Conservation (phyloP, 2,113 vertebrate species). For the Gasterosteus nipponicus region DNA sequence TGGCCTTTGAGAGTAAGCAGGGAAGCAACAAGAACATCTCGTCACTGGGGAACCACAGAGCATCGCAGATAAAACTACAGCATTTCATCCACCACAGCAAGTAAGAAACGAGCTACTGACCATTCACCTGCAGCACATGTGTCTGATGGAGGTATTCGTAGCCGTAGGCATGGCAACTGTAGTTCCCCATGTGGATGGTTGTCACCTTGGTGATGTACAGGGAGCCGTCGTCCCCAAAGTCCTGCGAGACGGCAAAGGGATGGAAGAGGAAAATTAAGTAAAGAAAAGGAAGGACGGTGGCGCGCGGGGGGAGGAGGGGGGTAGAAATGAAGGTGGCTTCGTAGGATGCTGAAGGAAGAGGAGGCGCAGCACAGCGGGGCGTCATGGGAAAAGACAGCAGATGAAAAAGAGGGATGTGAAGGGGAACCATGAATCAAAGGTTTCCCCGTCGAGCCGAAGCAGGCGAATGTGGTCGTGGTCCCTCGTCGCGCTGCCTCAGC, state of each 20-base stretch:
- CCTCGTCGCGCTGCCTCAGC: conserved; percentile 64
- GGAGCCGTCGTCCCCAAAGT: conserved; percentile 95
- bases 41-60: neutral
- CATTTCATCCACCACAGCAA: conserved; percentile 17
- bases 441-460: conserved; percentile 67
- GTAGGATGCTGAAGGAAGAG: conserved; percentile 45
- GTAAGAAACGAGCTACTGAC: conserved; percentile 89
- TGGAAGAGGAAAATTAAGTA: conserved; percentile 26
- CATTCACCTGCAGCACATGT: conserved; percentile 99
- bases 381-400: conserved; percentile 62
- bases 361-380: conserved; percentile 57
- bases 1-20: neutral
- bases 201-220: conserved; percentile 99
- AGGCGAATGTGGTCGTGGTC: conserved; percentile 68
- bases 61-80: conserved; percentile 14
- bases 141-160: conserved; percentile 94
- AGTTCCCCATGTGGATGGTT: conserved; percentile 97
- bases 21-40: neutral
- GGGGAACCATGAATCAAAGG: conserved; percentile 77
- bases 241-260: conserved; percentile 78
- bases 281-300: conserved; percentile 33
- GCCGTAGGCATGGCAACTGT: conserved; percentile 94
- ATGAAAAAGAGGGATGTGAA: conserved; percentile 66
- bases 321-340: conserved; percentile 41
- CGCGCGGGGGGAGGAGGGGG: conserved; percentile 20